These are phyloP conservation scores for Rhinoraja longicauda DNA, from an alignment of 2,797 vertebrate species.

Conservation along the genomic window DNA sequence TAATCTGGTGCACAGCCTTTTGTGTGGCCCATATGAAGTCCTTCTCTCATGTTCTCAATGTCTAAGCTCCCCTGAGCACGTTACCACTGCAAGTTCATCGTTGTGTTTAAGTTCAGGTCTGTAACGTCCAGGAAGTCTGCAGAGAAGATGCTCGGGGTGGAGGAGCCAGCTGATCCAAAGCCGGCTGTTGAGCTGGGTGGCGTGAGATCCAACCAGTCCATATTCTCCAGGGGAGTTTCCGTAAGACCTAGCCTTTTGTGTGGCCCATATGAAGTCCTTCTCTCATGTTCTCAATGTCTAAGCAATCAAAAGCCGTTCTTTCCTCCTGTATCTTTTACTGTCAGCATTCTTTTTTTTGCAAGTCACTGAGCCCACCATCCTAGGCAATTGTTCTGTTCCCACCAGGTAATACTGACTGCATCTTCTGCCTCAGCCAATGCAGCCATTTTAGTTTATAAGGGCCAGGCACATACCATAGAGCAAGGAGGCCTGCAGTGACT, in stretches of 20 bases:
- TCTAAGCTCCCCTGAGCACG: constrained; percentile 30
- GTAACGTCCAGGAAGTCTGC: constrained; percentile 91
- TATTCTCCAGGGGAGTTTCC: constrained; percentile 90
- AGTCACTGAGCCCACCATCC: not conserved
- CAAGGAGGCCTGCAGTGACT: not conserved
- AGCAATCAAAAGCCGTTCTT: not conserved
- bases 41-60: not conserved
- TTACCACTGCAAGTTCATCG: constrained; percentile 98
- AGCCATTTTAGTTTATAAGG: not conserved
- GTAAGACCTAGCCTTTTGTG: constrained; percentile 68
- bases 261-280: not conserved
- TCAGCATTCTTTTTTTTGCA: not conserved
- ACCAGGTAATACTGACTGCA: not conserved
- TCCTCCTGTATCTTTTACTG: not conserved
- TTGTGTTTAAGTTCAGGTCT: constrained; percentile 87
- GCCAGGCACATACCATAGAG: not conserved
- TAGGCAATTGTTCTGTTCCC: not conserved
- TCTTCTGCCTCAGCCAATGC: not conserved
- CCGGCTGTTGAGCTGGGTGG: constrained; percentile 76
- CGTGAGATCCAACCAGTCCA: constrained; percentile 96
- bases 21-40: not conserved
- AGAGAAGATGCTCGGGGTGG: constrained; percentile 85
- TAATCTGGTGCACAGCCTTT: too few relatives aligned
- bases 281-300: not conserved
- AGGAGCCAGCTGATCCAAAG: constrained; percentile 68